These are phyloP conservation scores for Coelinius sp. DNA, from an alignment of 2,888 invertebrate genomes.

Conservation along the genomic window DNA sequence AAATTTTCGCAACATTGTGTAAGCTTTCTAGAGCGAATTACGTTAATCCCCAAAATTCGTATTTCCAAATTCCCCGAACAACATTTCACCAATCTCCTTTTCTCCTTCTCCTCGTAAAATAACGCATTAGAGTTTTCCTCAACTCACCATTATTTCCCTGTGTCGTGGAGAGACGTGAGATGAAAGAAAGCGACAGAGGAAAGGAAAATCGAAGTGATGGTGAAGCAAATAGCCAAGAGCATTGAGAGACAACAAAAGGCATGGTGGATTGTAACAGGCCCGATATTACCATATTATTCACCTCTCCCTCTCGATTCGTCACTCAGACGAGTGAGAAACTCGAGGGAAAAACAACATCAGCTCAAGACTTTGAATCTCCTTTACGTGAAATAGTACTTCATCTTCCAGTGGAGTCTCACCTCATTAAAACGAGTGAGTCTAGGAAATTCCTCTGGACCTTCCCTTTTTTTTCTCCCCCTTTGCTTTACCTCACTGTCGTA, in stretches of 20 bases:
- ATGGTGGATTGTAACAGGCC: constrained; percentile 51
- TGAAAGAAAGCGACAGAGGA: constrained; percentile 17
- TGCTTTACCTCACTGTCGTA: constrained; percentile 15
- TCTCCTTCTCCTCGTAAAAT: constrained; percentile 47
- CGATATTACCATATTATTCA: constrained; percentile 70
- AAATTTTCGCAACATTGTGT: not conserved
- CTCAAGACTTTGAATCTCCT: constrained; percentile 67
- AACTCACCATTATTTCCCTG: not conserved
- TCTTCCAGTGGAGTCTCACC: constrained; percentile 54
- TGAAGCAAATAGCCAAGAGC: constrained; percentile 5
- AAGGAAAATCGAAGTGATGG: constrained; percentile 18
- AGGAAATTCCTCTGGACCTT: constrained; percentile 41
- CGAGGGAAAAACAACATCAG: constrained; percentile 31
- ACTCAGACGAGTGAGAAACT: constrained; percentile 39
- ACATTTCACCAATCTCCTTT: constrained; percentile 29
- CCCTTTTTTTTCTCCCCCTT: constrained; percentile 12
- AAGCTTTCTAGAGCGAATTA: not conserved
- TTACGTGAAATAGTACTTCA: constrained; percentile 59
- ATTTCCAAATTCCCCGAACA: not conserved
- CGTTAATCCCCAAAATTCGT: not conserved
- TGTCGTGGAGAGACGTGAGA: constrained; percentile 48
- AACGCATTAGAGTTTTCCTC: constrained; percentile 53
- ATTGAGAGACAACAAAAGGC: constrained; percentile 34
- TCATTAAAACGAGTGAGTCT: constrained; percentile 56
- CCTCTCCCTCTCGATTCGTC: constrained; percentile 50